Evolutionary conservation across 2,113 vertebrate genomes (phyloP), one percentile per base, ranked within the genome.

Genomic region (Strigops habroptila): DNA sequence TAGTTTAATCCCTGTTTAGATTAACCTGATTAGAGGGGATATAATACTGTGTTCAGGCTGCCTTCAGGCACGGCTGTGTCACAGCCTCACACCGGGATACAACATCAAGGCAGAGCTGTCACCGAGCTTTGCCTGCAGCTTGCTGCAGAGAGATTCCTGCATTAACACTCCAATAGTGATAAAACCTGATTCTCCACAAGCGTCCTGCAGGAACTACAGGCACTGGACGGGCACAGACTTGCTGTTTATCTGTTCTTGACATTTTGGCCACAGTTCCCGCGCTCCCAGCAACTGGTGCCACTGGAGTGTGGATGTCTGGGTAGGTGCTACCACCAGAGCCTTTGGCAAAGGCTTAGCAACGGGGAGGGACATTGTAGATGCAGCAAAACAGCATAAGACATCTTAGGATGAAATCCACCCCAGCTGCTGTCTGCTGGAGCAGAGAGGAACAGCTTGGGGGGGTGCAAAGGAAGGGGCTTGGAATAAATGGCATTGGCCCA

Each of bases 131-230:
- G 30, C 68, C 74, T 7, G 35, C 2, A 1, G 63, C 48, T 8
- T 4, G 18, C 69, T 37, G 53, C 59, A 3, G 14, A 3, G 14
- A 18, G 41, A 83, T 67, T 33, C 68, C 51, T 9, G 73, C 37
- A 1, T 2, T 5, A 8, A 41, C 39, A 16, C 44, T 39, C 82
- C 44, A 3, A 1, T 0, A 30, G 8, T 0, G 9, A 24, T 1
- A 52, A 82, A 52, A 19, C 7, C 65, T 2, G 7, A 9, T 48
- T 28, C 24, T 46, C 23, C 39, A 12, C 37, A 30, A 73, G 69
- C 33, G 10, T 53, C 59, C 57, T 2, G 35, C 52, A 6, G 69
- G 69, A 57, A 14, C 52, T 3, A 7, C 5, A 3, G 79, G 51
- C 57, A 10, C 17, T 0, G 5, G 22, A 25, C 1, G 10, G 55